Evolutionary conservation across 2,113 vertebrate genomes (phyloP).

Genomic region (Maccullochella peelii): DNA sequence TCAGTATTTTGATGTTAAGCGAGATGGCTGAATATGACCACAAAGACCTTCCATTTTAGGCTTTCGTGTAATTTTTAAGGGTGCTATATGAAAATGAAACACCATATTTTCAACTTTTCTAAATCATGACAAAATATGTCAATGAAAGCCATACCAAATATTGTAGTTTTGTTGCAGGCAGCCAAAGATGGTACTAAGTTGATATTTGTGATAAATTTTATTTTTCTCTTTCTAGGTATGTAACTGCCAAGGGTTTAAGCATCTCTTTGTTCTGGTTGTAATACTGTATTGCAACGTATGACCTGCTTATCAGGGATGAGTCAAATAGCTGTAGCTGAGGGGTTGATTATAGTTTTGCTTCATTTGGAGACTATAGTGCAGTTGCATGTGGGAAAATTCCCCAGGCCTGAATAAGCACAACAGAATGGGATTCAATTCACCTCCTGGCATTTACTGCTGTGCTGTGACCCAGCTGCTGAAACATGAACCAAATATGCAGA

Average conservation of each 20-base stretch:
- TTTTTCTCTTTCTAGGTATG: slow-evolving; percentile 2
- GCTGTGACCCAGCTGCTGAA: slow-evolving; percentile 6
- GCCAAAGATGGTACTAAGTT: slow-evolving; percentile 28
- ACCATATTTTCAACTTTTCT: neutral
- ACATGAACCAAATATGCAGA: neutral
- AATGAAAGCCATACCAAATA: slow-evolving; percentile 12
- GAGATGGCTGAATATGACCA: neutral
- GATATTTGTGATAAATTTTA: neutral
- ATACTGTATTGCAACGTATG: neutral
- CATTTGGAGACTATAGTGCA: slow-evolving; percentile 9
- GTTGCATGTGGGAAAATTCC: slow-evolving; percentile 27
- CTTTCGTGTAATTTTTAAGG: slow-evolving; percentile 30
- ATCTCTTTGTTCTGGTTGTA: neutral
- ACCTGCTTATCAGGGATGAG: slow-evolving; percentile 14
- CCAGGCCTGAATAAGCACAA: slow-evolving; percentile 6
- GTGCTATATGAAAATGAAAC: slow-evolving; percentile 8
- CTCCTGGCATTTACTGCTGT: slow-evolving; percentile 1
- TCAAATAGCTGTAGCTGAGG: neutral
- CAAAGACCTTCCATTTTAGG: neutral
- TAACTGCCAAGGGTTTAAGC: neutral
- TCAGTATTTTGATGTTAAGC: slow-evolving; percentile 32
- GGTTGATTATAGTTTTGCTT: slow-evolving; percentile 19
- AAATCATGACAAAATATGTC: neutral
- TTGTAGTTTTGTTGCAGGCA: slow-evolving; percentile 3
- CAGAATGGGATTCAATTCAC: neutral